Percentiles rank a stretch among this genome's conserved stretches.
phyloP scores from a whole-genome alignment of 2,888 invertebrate species.

The Lochmaea crataegi region DNA sequence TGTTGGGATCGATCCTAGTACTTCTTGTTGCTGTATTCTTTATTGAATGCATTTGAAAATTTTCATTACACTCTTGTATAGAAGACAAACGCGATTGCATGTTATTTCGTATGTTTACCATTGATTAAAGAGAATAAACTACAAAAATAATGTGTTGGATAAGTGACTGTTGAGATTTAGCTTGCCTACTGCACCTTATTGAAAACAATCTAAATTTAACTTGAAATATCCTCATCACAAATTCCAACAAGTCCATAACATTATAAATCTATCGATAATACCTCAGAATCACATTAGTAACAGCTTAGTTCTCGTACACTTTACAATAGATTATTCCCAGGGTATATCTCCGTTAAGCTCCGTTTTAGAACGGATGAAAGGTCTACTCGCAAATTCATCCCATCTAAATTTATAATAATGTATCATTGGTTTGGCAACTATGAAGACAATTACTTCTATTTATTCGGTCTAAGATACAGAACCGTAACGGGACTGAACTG shows the following conservation, averaged over 20 bases:
- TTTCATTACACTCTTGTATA: too few relatives aligned
- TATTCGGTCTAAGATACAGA: not conserved
- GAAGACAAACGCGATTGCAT: too few relatives aligned
- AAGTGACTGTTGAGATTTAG: too few relatives aligned
- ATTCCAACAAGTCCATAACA: not conserved
- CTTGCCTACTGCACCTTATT: too few relatives aligned
- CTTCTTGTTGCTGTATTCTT: too few relatives aligned
- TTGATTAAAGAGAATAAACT: too few relatives aligned
- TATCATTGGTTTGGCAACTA: slow-evolving; percentile 39
- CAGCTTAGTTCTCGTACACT: slow-evolving; percentile 34
- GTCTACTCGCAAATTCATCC: slow-evolving; percentile 16
- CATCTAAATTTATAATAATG: slow-evolving; percentile 45
- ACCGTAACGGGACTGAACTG: not conserved
- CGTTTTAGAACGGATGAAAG: slow-evolving; percentile 14
- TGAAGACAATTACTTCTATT: slow-evolving; percentile 41
- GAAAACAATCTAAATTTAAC: not conserved
- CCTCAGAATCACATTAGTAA: slow-evolving; percentile 42
- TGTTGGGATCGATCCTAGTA: too few relatives aligned
- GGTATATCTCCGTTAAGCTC: slow-evolving; percentile 39
- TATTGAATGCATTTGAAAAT: too few relatives aligned
- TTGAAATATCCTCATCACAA: not conserved
- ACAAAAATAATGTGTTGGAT: too few relatives aligned
- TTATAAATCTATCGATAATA: slow-evolving; percentile 37
- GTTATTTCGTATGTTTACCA: too few relatives aligned
- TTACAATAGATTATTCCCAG: slow-evolving; percentile 32